A percentile compares a stretch with the other conserved stretches of the same genome.
These are phyloP conservation scores for Danionella cerebrum DNA, from an alignment of 2,113 vertebrate genomes.

Conservation along the genomic window DNA sequence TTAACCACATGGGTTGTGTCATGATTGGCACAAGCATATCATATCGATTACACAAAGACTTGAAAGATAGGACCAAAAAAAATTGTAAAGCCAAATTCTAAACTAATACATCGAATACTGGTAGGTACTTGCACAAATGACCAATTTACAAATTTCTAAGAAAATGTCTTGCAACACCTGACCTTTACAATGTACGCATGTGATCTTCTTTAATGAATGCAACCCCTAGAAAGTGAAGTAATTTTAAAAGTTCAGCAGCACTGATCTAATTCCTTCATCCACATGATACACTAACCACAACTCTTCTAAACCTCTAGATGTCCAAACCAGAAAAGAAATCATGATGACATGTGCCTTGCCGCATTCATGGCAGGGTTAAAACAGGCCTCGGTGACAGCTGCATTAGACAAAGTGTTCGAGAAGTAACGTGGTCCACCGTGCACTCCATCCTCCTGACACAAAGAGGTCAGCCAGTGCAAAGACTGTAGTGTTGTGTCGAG, in stretches of 20 bases:
- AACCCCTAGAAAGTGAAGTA: neutral
- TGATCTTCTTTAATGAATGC: neutral
- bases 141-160: no score
- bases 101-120: no score
- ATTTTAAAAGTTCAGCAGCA: no score
- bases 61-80: no score
- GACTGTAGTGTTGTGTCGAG: neutral
- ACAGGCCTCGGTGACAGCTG: neutral
- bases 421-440: neutral
- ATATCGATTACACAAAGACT: no score
- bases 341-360: slow-evolving; percentile 20
- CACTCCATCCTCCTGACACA: slow-evolving; percentile 17
- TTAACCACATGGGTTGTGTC: no score
- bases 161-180: no score
- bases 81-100: no score
- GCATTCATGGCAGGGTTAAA: slow-evolving; percentile 11
- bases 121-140: no score
- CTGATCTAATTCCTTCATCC: neutral
- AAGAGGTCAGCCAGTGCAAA: slow-evolving; percentile 15
- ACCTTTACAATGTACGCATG: neutral
- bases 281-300: neutral
- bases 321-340: slow-evolving; percentile 10
- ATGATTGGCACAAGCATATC: no score
- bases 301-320: neutral
- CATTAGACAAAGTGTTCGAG: slow-evolving; percentile 20